Evolutionary conservation across 2,113 vertebrate genomes (phyloP).

Genomic region (Vimba vimba): DNA sequence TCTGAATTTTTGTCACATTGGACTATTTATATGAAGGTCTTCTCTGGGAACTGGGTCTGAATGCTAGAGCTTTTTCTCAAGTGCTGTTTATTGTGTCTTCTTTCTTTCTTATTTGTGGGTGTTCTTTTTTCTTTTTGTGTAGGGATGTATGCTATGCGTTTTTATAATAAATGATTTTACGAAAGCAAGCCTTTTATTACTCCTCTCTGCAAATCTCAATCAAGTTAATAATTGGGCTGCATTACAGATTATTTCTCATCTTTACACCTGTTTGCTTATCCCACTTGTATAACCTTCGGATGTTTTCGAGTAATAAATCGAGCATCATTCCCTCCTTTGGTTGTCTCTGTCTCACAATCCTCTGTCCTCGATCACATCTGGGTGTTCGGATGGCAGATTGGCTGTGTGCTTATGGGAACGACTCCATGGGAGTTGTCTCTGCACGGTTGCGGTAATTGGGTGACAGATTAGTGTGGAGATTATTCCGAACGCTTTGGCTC

Average conservation of each 20-base stretch:
- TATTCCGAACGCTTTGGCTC: constrained; percentile 46
- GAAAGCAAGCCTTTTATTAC: constrained; percentile 15
- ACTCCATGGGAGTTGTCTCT: constrained; percentile 62
- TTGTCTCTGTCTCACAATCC: background rate
- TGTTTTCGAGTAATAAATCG: background rate
- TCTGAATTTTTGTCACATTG: background rate
- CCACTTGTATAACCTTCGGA: background rate
- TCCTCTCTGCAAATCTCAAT: constrained; percentile 15
- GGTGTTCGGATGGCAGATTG: constrained; percentile 54
- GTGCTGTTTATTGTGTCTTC: background rate
- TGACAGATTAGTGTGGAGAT: constrained; percentile 65
- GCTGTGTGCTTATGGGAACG: constrained; percentile 41
- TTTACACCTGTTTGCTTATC: constrained; percentile 17
- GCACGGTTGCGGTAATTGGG: constrained; percentile 64
- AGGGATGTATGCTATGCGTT: constrained; percentile 23
- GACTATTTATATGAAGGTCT: constrained; percentile 23
- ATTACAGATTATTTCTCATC: constrained; percentile 2
- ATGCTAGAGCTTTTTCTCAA: constrained; percentile 23
- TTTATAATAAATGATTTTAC: constrained; percentile 43
- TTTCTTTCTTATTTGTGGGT: background rate
- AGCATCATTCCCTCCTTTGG: constrained; percentile 11
- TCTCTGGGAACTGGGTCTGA: background rate
- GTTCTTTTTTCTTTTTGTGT: background rate
- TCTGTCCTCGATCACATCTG: constrained; percentile 60
- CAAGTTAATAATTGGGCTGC: constrained; percentile 50